Base-by-base conservation (phyloP, 1,140 invertebrate genomes). In the Anastatus disparis region DNA sequence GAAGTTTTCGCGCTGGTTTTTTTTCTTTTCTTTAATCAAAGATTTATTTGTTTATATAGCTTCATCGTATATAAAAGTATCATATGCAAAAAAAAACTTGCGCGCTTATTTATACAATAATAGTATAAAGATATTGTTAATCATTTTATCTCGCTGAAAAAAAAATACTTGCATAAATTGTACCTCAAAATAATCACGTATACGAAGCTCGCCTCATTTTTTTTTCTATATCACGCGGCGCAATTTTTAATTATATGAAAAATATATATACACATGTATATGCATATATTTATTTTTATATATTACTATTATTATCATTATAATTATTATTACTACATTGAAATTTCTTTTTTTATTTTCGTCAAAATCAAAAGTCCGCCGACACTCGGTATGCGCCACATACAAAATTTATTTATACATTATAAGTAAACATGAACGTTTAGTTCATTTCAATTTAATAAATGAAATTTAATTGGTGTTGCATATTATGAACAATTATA, bases 1-100 rank as follows among this genome's bases (percentile, higher is more conserved):
- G 26, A 69, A 53, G 56, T n/a, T 42, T 40, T 58, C 1, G 35
- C 50, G 24, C 22, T n/a, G 31, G 42, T 15, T 44, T 44, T 15
- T 62, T 24, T 48, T 68, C 50, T 13, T 31, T 9, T 20, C 22
- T 24, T 50, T n/a, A n/a, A n/a, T n/a, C n/a, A n/a, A 61, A 26
- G 46, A 31, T 6, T 50, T 67, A 35, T 35, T 35, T 35, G 10
- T 35, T 46, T 50, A 58, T 56, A 22, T 20, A 29, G 17, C 40
- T 59, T n/a, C 42, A 4, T 46, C 7, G 17, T 35, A 64, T n/a
- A n/a, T 35, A 38, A 44, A 52, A 31, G 17, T 52, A 68, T 48
- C 35, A 48, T 27, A 50, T 63, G 61, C 61, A 24, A 46, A 63
- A 35, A 69, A 69, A 69, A 52, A 69, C 31, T 52, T 59, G 24